These are phyloP conservation scores for Nemotelus pantherinus DNA, from an alignment of 2,888 invertebrate species.

Conservation along the genomic window DNA sequence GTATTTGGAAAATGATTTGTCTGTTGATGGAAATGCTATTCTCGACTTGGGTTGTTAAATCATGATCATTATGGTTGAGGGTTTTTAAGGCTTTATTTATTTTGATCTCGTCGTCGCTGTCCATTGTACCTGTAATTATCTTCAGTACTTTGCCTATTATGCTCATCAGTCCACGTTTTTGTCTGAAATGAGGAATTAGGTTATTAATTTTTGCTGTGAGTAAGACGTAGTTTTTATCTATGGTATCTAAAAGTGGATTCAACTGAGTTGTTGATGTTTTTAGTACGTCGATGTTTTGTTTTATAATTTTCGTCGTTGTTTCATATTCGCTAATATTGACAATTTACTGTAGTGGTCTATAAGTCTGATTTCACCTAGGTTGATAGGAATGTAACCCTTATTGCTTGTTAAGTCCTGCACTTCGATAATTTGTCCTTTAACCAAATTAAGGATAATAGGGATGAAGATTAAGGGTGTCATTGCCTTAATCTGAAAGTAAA, in stretches of 20 bases:
- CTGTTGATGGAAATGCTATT: slow-evolving; percentile 38
- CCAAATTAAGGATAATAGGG: not conserved
- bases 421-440: not conserved
- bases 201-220: not conserved
- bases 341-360: slow-evolving; percentile 1
- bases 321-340: not conserved
- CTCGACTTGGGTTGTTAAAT: not conserved
- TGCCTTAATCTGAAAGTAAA: too few species aligned
- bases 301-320: not conserved
- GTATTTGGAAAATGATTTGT: slow-evolving; percentile 49
- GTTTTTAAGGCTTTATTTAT: not conserved
- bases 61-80: too few species aligned
- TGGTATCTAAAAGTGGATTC: not conserved
- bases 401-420: slow-evolving; percentile 19
- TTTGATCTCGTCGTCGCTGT: not conserved
- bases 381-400: slow-evolving; percentile 12
- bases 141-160: not conserved
- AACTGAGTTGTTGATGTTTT: not conserved
- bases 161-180: not conserved
- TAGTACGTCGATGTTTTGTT: not conserved
- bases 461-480: too few species aligned
- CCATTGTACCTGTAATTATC: slow-evolving; percentile 5
- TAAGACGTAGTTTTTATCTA: not conserved
- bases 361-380: slow-evolving; percentile 20
- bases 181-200: too few species aligned